phyloP scores from a whole-genome alignment of 2,888 invertebrate genomes.

The Watsonalla binaria region DNA sequence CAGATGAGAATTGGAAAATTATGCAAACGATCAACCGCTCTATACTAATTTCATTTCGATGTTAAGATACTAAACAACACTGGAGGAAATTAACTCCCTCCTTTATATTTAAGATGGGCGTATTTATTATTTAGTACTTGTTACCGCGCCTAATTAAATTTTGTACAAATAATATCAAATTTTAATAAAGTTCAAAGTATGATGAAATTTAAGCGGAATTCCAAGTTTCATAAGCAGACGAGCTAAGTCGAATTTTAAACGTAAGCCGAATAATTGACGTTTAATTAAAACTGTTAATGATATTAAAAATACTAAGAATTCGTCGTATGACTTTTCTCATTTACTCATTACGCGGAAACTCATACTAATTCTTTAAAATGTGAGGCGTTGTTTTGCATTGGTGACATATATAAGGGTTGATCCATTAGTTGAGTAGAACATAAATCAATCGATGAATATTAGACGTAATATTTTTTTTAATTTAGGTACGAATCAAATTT shows the following conservation, averaged over 20 bases:
- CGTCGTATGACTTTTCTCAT: too few species aligned
- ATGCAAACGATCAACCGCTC: slow-evolving; percentile 24
- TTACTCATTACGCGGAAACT: too few species aligned
- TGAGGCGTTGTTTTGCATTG: too few species aligned
- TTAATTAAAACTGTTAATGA: slow-evolving; percentile 26
- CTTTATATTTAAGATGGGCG: slow-evolving; percentile 11
- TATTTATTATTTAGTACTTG: slow-evolving; percentile 16
- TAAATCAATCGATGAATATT: too few species aligned
- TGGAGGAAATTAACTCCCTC: slow-evolving; percentile 18
- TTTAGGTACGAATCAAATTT: too few species aligned
- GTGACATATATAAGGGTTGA: too few species aligned
- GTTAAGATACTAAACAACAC: slow-evolving; percentile 22
- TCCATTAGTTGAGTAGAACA: too few species aligned
- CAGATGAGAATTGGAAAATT: slow-evolving; percentile 32
- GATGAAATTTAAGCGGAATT: slow-evolving; percentile 17
- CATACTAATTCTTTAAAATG: too few species aligned
- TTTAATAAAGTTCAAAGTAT: slow-evolving; percentile 12
- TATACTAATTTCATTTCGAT: slow-evolving; percentile 28
- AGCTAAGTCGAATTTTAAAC: slow-evolving; percentile 17
- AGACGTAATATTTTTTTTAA: too few species aligned
- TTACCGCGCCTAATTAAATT: slow-evolving; percentile 5
- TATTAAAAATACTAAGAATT: slow-evolving; percentile 14
- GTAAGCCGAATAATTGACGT: slow-evolving; percentile 14
- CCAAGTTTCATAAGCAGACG: slow-evolving; percentile 17
- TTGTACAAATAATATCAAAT: slow-evolving; percentile 8